These are phyloP conservation scores for Calephelis perditalis DNA, from an alignment of 2,888 invertebrate genomes.

Conservation along the genomic window DNA sequence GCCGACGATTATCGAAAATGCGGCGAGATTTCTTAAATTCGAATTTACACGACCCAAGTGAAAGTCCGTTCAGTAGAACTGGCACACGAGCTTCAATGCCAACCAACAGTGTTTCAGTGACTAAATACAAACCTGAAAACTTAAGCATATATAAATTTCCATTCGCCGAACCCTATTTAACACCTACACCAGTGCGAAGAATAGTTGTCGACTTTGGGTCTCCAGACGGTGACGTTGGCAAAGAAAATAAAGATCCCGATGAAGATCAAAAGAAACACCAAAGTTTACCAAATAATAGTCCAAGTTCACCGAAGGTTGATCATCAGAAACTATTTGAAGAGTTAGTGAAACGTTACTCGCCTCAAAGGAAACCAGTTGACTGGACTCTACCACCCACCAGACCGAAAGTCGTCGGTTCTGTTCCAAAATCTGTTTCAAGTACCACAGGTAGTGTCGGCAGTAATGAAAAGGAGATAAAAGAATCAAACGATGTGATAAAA, in stretches of 20 bases:
- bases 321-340: slow-evolving; percentile 68
- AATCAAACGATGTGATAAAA: slow-evolving; percentile 43
- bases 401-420: slow-evolving; percentile 63
- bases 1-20: slow-evolving; percentile 61
- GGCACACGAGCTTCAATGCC: slow-evolving; percentile 65
- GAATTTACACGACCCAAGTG: slow-evolving; percentile 62
- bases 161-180: slow-evolving; percentile 68
- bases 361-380: slow-evolving; percentile 65
- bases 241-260: slow-evolving; percentile 57
- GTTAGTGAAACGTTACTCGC: slow-evolving; percentile 66
- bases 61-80: slow-evolving; percentile 49
- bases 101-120: slow-evolving; percentile 43
- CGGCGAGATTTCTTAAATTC: slow-evolving; percentile 66
- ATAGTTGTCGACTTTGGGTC: slow-evolving; percentile 55
- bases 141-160: slow-evolving; percentile 71
- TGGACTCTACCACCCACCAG: slow-evolving; percentile 68
- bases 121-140: slow-evolving; percentile 66
- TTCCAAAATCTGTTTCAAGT: slow-evolving; percentile 62
- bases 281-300: slow-evolving; percentile 48
- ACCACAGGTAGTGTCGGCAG: slow-evolving; percentile 48
- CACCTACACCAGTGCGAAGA: slow-evolving; percentile 62
- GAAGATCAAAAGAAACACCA: slow-evolving; percentile 40
- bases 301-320: slow-evolving; percentile 51
- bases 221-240: slow-evolving; percentile 46
- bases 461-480: slow-evolving; percentile 40